A percentile compares a stretch with the other conserved stretches of the same genome.
phyloP scores from a whole-genome alignment of 1,140 invertebrate species.

The Nasonia giraulti region DNA sequence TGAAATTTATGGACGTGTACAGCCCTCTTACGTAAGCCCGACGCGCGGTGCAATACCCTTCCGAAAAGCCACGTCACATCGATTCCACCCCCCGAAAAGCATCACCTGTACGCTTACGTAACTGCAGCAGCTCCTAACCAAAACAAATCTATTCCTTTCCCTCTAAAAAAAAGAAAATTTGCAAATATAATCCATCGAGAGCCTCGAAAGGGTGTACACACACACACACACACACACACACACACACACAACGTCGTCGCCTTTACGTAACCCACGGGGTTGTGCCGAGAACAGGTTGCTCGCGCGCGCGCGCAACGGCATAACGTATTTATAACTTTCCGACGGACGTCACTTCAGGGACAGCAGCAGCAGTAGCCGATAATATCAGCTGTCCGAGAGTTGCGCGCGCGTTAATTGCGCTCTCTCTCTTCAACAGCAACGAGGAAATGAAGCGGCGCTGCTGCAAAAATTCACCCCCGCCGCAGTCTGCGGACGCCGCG shows the following conservation, averaged over 20 bases:
- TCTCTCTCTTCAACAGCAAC: neutral
- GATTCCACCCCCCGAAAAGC: too few species aligned
- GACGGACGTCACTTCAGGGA: slow-evolving; percentile 31
- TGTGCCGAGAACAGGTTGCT: neutral
- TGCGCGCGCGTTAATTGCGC: neutral
- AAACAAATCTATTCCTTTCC: too few species aligned
- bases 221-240: neutral
- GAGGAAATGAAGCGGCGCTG: slow-evolving; percentile 7
- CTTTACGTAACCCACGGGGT: slow-evolving; percentile 10
- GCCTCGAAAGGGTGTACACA: neutral
- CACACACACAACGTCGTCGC: neutral
- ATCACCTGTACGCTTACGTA: neutral
- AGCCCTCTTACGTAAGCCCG: neutral
- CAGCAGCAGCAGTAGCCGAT: neutral
- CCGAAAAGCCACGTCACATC: too few species aligned
- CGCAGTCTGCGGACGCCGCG: too few species aligned
- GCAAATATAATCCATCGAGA: too few species aligned
- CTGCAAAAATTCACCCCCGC: neutral
- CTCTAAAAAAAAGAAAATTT: too few species aligned
- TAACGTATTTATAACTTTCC: slow-evolving; percentile 32
- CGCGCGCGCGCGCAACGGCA: neutral
- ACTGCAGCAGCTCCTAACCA: neutral
- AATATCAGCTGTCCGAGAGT: slow-evolving; percentile 26
- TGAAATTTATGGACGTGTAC: too few species aligned
- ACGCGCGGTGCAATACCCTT: neutral